These are phyloP conservation scores for Ctenochaetus hawaiiensis DNA, from an alignment of 2,797 vertebrate species.

Conservation along the genomic window DNA sequence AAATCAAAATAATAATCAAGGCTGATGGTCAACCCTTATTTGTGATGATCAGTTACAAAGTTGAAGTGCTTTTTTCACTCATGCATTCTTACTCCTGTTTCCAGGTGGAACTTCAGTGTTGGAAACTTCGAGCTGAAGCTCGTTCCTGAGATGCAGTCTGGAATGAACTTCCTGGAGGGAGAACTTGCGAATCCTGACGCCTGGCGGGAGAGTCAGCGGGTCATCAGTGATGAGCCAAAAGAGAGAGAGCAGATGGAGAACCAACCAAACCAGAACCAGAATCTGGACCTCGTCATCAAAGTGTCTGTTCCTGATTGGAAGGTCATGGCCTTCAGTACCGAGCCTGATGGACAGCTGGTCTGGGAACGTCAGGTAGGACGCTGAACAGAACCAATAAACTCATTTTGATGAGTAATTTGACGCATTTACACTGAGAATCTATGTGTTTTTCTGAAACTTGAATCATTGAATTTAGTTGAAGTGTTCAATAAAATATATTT, in stretches of 20 bases:
- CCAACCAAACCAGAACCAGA: conserved; percentile 72
- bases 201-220: conserved; percentile 80
- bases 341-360: conserved; percentile 90
- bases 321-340: conserved; percentile 94
- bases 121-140: conserved; percentile 97
- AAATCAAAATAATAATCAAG: neutral
- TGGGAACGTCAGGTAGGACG: conserved; percentile 95
- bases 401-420: neutral
- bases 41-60: neutral
- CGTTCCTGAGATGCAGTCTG: conserved; percentile 89
- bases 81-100: neutral
- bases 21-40: neutral
- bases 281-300: conserved; percentile 93
- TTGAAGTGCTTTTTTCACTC: neutral
- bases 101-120: conserved; percentile 99
- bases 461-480: neutral
- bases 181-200: conserved; percentile 66
- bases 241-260: conserved; percentile 76
- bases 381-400: neutral
- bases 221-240: conserved; percentile 88
- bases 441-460: neutral
- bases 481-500: too few relatives aligned
- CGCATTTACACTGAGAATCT: neutral
- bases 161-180: conserved; percentile 91
- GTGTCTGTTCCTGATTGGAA: conserved; percentile 98